A percentile compares a stretch with the other conserved stretches of the same genome.
These are phyloP conservation scores for Brachystomella parvula DNA, from an alignment of 1,140 invertebrate species.

Conservation along the genomic window DNA sequence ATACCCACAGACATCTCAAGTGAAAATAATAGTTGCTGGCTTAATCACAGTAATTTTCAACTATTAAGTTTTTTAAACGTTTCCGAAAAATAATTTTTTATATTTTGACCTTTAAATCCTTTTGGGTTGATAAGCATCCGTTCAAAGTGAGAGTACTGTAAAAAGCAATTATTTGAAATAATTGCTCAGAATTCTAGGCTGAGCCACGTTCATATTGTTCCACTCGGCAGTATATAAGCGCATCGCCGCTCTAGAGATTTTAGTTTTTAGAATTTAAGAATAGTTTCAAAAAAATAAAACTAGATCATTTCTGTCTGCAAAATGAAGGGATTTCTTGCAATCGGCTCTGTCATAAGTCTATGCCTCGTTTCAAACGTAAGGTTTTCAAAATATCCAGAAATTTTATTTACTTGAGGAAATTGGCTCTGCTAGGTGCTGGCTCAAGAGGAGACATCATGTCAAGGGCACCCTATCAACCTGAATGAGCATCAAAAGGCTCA, in stretches of 20 bases:
- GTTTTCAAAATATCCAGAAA: background rate
- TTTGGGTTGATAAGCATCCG: background rate
- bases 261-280: background rate
- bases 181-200: too few relatives aligned
- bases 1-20: background rate
- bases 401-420: background rate
- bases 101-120: background rate
- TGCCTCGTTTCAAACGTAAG: background rate
- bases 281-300: background rate
- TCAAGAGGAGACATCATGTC: constrained; percentile 33
- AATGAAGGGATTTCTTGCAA: background rate
- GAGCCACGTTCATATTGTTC: background rate
- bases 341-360: background rate
- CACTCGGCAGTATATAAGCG: background rate
- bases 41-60: background rate
- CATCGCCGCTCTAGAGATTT: background rate
- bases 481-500: constrained; percentile 24
- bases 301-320: background rate
- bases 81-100: background rate
- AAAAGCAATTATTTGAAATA: background rate
- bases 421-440: background rate
- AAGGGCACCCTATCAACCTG: constrained; percentile 23
- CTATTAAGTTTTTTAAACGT: background rate
- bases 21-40: background rate
- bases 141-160: background rate